Evolutionary conservation across 2,888 invertebrate species (phyloP), one percentile per base, ranked within the genome.

Genomic region (Frankliniella intonsa): DNA sequence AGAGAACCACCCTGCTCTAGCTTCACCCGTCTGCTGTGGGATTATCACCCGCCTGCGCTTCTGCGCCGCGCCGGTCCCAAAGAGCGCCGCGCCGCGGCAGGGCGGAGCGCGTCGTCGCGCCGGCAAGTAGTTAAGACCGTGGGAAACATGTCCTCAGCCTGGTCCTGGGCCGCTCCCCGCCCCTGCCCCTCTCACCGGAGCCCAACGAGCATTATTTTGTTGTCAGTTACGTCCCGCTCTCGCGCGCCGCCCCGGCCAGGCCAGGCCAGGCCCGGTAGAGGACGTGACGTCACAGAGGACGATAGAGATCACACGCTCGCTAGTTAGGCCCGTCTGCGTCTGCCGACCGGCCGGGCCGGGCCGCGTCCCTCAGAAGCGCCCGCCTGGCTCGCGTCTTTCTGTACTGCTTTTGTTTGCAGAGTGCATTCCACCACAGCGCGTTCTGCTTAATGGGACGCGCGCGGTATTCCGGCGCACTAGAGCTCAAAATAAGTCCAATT

Each of bases 121-220:
- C 69, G 69, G 69, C 69, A 25, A 76, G 69, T 76, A 76, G 69
- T 76, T 76, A 76, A 76, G 69, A 76, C 69, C 69, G 69, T 76
- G 69, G 69, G 69, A 76, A 69, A 22, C 69, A 25, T 76, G 69
- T 25, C 69, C 25, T 19, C 55, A 14, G 55, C 55, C 5, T 38
- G 38, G 38, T 38, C 38, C 38, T 38, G 38, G 38, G 62, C 17
- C 14, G 62, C 17, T 17, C 14, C 25, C 14, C 62, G 62, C 14
- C 62, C 19, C 14, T 19, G 62, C 17, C 62, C 38, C 38, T 38
- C 38, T 38, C 38, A 38, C 38, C 38, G 38, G 55, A 19, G 55
- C 5, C 55, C 55, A 55, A 55, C 55, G 55, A 55, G 55, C 55
- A 55, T 55, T 55, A 55, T 55, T 55, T 55, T 55, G 55, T 55